phyloP scores from a whole-genome alignment of 2,888 invertebrate species.

The Polydrusus tereticollis region DNA sequence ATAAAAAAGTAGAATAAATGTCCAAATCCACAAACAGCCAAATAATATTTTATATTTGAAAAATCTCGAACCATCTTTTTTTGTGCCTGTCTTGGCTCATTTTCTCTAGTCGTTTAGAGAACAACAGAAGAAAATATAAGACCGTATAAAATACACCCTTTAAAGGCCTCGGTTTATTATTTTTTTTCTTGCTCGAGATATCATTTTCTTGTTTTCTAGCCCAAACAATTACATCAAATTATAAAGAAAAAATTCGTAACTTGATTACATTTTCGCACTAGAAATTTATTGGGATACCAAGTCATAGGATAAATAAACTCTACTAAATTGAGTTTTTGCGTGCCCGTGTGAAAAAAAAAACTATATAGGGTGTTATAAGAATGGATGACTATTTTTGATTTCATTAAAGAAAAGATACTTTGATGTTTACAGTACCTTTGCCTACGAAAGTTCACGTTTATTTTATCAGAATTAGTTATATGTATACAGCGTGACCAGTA shows the following conservation, averaged over 20 bases:
- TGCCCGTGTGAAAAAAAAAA: too few relatives aligned
- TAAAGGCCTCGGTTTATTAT: neutral
- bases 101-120: conserved; percentile 3
- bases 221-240: conserved; percentile 4
- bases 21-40: neutral
- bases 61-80: neutral
- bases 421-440: too few relatives aligned
- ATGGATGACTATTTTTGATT: neutral
- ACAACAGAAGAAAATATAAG: conserved; percentile 3
- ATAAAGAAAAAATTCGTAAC: neutral
- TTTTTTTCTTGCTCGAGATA: neutral
- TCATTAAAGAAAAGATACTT: neutral
- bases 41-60: conserved; percentile 4
- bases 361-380: too few relatives aligned
- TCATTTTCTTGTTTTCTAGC: neutral
- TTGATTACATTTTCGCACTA: neutral
- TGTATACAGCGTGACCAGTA: too few relatives aligned
- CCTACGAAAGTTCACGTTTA: too few relatives aligned
- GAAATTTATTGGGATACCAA: neutral
- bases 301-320: neutral
- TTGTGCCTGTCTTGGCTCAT: neutral
- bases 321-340: neutral
- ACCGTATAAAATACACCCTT: conserved; percentile 12
- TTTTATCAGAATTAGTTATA: too few relatives aligned
- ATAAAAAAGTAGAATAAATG: neutral